Percentiles rank a stretch among this genome's conserved stretches.
Conservation (phyloP, 2,888 invertebrate genomes). For the Meta bourneti region DNA sequence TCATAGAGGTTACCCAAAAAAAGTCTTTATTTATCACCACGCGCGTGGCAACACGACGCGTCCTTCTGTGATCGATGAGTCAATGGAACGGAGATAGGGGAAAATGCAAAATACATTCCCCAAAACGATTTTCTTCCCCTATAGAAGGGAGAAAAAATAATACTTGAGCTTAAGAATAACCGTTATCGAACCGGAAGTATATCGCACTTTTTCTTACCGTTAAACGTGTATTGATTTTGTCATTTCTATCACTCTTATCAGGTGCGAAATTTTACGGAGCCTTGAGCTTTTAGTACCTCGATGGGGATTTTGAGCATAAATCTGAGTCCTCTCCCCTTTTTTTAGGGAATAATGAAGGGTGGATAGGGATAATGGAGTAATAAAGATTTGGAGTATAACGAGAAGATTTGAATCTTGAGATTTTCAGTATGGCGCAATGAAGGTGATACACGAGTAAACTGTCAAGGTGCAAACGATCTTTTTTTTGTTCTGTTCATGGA, state of each 20-base stretch:
- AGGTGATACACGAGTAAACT: conserved; percentile 40
- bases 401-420: conserved; percentile 36
- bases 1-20: neutral
- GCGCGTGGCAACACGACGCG: conserved; percentile 56
- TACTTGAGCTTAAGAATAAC: conserved; percentile 61
- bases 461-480: conserved; percentile 49
- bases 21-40: conserved; percentile 29
- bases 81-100: conserved; percentile 42
- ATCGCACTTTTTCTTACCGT: conserved; percentile 40
- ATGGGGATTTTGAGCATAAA: conserved; percentile 7
- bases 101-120: conserved; percentile 45
- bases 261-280: conserved; percentile 66
- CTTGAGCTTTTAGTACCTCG: conserved; percentile 35
- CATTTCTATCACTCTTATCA: conserved; percentile 68
- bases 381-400: conserved; percentile 59
- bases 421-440: conserved; percentile 3
- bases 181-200: conserved; percentile 29
- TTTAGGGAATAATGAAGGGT: conserved; percentile 53
- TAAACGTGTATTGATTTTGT: conserved; percentile 70
- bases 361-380: conserved; percentile 53
- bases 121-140: neutral
- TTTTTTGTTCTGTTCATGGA: conserved; percentile 9
- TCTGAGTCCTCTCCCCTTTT: conserved; percentile 16
- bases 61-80: conserved; percentile 46
- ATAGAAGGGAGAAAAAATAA: conserved; percentile 30